Evolutionary conservation across 2,888 invertebrate species (phyloP).

Genomic region (Melanchra persicariae): DNA sequence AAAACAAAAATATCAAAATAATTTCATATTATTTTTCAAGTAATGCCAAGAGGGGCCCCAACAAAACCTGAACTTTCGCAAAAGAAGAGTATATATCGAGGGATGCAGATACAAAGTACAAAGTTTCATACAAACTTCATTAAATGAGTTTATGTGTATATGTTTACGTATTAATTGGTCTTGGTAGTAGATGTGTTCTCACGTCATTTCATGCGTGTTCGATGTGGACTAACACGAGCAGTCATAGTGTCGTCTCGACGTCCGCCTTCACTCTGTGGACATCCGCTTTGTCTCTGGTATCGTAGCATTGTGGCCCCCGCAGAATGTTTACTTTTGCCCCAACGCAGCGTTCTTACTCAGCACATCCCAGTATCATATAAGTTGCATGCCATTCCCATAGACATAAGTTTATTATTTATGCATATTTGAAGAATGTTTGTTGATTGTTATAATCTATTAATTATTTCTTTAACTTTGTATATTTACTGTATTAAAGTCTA

Average conservation of each 20-base stretch:
- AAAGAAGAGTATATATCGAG: slow-evolving; percentile 77
- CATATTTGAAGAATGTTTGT: slow-evolving; percentile 69
- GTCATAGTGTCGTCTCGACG: slow-evolving; percentile 78
- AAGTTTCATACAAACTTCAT: slow-evolving; percentile 76
- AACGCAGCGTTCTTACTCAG: slow-evolving; percentile 84
- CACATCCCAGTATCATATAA: slow-evolving; percentile 80
- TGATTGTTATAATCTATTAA: slow-evolving; percentile 66
- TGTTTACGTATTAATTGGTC: slow-evolving; percentile 82
- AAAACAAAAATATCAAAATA: slow-evolving; percentile 67
- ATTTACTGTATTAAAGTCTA: slow-evolving; percentile 56
- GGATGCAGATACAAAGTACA: slow-evolving; percentile 79
- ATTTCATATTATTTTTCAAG: slow-evolving; percentile 86
- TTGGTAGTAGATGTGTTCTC: slow-evolving; percentile 87
- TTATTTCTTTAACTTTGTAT: slow-evolving; percentile 65
- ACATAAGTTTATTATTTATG: slow-evolving; percentile 77
- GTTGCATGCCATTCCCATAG: slow-evolving; percentile 85
- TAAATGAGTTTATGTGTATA: slow-evolving; percentile 78
- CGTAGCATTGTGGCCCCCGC: slow-evolving; percentile 87
- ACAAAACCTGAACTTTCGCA: slow-evolving; percentile 83
- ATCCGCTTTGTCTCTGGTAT: slow-evolving; percentile 86
- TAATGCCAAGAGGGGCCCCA: slow-evolving; percentile 85
- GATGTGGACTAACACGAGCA: slow-evolving; percentile 86
- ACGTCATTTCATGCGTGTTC: slow-evolving; percentile 86
- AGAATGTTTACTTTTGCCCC: slow-evolving; percentile 83
- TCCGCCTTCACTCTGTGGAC: slow-evolving; percentile 81